Evolutionary conservation across 1,140 invertebrate genomes (phyloP).

Genomic region (Gerris buenoi): DNA sequence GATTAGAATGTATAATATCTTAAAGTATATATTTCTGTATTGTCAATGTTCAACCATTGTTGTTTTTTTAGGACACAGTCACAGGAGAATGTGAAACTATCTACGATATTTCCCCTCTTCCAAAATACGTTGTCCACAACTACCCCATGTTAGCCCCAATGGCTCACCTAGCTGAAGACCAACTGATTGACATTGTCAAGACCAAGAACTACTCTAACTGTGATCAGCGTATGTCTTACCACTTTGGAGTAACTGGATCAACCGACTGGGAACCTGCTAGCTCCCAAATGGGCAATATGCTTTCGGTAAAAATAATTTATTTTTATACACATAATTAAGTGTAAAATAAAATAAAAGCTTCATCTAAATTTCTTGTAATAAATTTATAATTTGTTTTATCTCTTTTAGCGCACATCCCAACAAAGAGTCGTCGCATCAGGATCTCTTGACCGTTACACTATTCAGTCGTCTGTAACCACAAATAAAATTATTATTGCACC

Average conservation of each 20-base stretch:
- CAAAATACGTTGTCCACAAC: conserved; percentile 31
- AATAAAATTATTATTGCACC: conserved; percentile 40
- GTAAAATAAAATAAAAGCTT: too few relatives aligned
- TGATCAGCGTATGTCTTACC: conserved; percentile 39
- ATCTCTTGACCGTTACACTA: conserved; percentile 36
- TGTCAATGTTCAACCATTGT: neutral
- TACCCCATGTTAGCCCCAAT: conserved; percentile 37
- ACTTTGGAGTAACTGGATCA: conserved; percentile 38
- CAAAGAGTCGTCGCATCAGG: conserved; percentile 38
- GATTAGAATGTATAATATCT: neutral
- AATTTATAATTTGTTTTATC: conserved; percentile 1
- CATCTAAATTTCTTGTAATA: conserved; percentile 2
- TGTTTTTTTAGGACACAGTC: conserved; percentile 34
- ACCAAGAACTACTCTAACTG: conserved; percentile 47
- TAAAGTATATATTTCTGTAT: neutral
- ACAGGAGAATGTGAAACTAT: conserved; percentile 47
- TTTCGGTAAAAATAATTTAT: conserved; percentile 35
- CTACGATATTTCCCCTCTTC: conserved; percentile 43
- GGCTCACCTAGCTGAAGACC: conserved; percentile 31
- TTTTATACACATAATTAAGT: too few relatives aligned
- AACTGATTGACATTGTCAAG: conserved; percentile 44
- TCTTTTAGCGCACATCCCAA: conserved; percentile 33
- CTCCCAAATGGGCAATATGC: conserved; percentile 38
- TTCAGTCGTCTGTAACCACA: conserved; percentile 44
- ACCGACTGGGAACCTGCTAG: conserved; percentile 37